Percentiles rank a stretch among this genome's conserved stretches.
These are phyloP conservation scores for Trichogramma pretiosum DNA, from an alignment of 1,140 invertebrate genomes.

Conservation along the genomic window DNA sequence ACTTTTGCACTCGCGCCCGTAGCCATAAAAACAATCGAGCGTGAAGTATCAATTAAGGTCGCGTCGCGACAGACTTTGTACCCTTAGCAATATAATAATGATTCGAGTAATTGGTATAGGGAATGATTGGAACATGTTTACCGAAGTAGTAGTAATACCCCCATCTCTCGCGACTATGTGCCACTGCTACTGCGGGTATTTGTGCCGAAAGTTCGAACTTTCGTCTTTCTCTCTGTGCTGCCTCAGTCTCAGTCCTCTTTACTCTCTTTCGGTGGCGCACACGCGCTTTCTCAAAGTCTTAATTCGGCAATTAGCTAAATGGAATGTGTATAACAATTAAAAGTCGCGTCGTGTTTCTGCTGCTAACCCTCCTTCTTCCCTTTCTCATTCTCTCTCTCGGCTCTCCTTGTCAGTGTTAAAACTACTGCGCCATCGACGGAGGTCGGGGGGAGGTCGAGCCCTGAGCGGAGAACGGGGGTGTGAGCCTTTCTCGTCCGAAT, in stretches of 20 bases:
- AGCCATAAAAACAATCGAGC: too few species aligned
- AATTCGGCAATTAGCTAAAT: conserved; percentile 49
- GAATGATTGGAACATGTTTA: conserved; percentile 17
- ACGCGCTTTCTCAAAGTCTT: too few species aligned
- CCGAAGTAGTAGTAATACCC: too few species aligned
- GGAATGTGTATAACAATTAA: conserved; percentile 49
- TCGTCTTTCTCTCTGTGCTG: neutral
- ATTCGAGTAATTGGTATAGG: conserved; percentile 5
- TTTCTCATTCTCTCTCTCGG: too few species aligned
- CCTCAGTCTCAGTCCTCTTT: conserved; percentile 10
- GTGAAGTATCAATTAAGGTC: too few species aligned
- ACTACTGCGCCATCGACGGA: conserved; percentile 11
- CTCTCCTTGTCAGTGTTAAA: too few species aligned
- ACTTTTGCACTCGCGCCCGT: too few species aligned
- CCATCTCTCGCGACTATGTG: conserved; percentile 10
- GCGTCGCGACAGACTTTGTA: too few species aligned
- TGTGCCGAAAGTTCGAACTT: conserved; percentile 8
- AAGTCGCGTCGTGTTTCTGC: conserved; percentile 32
- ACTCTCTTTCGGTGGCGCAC: conserved; percentile 9
- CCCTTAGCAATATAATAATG: neutral
- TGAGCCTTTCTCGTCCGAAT: too few species aligned
- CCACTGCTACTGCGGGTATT: conserved; percentile 9
- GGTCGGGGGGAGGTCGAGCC: neutral
- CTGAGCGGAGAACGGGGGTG: too few species aligned
- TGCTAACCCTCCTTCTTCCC: too few species aligned